Conservation (phyloP, 2,888 invertebrate species). For the Palloptera scutellata region DNA sequence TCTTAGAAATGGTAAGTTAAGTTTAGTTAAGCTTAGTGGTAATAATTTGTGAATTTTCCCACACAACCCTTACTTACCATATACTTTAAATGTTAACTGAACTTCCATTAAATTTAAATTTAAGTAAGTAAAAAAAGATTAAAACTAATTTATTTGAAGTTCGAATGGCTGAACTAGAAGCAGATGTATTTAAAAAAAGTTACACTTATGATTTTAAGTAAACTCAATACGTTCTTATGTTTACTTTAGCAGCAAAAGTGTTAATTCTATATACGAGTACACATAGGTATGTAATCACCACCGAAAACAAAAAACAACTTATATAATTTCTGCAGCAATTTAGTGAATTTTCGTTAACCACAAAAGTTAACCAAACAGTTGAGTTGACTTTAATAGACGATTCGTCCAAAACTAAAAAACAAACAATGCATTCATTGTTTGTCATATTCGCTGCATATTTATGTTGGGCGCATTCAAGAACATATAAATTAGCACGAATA, state of each 20-base stretch:
- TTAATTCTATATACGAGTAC: constrained; percentile 50
- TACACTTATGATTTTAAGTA: no score
- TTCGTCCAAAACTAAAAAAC: constrained; percentile 11
- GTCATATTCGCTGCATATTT: background rate
- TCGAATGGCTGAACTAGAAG: no score
- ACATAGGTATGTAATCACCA: constrained; percentile 34
- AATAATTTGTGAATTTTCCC: no score
- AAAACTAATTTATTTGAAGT: no score
- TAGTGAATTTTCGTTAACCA: background rate
- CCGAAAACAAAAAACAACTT: constrained; percentile 11
- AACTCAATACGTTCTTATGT: no score
- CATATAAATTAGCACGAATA: constrained; percentile 45
- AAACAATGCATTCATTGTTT: constrained; percentile 50
- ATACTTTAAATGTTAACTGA: no score
- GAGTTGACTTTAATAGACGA: constrained; percentile 13
- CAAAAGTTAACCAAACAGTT: constrained; percentile 19
- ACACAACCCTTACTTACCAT: no score
- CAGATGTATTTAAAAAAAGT: no score
- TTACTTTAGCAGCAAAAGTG: constrained; percentile 45
- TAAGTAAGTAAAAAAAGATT: no score
- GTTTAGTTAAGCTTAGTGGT: no score
- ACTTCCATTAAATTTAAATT: no score
- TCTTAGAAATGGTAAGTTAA: no score
- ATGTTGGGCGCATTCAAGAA: background rate
- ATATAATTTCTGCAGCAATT: background rate